A percentile compares a stretch with the other conserved stretches of the same genome.
phyloP scores from a whole-genome alignment of 1,140 invertebrate species.

The Megalopta genalis region DNA sequence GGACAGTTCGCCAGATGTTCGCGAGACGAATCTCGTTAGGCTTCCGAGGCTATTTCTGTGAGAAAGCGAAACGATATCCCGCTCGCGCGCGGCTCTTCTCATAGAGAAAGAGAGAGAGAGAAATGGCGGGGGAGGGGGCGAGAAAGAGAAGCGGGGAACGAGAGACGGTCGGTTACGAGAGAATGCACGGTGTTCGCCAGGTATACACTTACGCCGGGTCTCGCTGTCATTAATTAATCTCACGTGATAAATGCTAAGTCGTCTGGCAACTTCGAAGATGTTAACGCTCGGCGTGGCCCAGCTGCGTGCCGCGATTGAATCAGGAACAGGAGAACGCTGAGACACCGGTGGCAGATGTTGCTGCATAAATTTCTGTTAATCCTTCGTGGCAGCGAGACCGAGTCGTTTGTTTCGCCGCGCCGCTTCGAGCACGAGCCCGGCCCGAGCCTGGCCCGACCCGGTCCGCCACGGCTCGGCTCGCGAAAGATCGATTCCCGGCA shows the following conservation, averaged over 20 bases:
- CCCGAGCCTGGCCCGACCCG: too few species aligned
- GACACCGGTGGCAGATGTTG: conserved; percentile 47
- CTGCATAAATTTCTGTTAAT: conserved; percentile 60
- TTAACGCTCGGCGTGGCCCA: conserved; percentile 50
- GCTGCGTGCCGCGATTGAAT: conserved; percentile 60
- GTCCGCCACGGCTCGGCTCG: too few species aligned
- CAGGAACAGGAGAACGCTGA: conserved; percentile 44
- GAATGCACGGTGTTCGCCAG: conserved; percentile 16
- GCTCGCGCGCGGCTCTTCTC: too few species aligned
- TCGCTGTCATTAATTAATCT: conserved; percentile 65
- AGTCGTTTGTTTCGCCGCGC: conserved; percentile 18
- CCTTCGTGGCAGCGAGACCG: conserved; percentile 37
- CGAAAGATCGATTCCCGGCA: conserved; percentile 29
- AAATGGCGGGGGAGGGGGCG: too few species aligned
- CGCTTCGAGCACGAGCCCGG: too few species aligned
- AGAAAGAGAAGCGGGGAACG: not conserved
- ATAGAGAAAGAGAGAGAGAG: too few species aligned
- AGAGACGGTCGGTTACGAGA: not conserved
- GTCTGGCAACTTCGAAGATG: conserved; percentile 62
- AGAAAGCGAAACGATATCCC: too few species aligned
- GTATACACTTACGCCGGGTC: conserved; percentile 20
- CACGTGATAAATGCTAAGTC: conserved; percentile 65
- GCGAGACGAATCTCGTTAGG: too few species aligned
- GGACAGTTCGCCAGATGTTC: too few species aligned
- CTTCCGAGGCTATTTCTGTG: too few species aligned